Evolutionary conservation across 2,888 invertebrate species (phyloP).

Genomic region (Ormyrus rosae): DNA sequence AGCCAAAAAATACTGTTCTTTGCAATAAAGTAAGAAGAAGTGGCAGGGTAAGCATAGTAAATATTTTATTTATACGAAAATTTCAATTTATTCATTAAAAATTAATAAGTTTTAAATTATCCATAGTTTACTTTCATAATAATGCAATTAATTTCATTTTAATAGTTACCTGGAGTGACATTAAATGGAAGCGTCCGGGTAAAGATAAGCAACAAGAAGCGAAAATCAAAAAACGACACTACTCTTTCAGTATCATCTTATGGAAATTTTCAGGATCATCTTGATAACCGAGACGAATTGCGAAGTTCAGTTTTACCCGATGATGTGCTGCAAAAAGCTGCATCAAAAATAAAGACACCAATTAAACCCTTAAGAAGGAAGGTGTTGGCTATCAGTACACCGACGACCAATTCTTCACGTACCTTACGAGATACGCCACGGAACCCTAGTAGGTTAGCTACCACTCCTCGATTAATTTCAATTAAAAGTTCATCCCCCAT

Average conservation of each 20-base stretch:
- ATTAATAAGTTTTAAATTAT: neutral
- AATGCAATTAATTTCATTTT: neutral
- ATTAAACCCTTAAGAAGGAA: constrained; percentile 69
- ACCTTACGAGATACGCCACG: constrained; percentile 48
- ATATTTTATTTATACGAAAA: neutral
- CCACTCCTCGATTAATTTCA: constrained; percentile 49
- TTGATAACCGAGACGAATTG: constrained; percentile 77
- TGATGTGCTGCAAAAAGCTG: constrained; percentile 67
- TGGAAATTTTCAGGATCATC: constrained; percentile 76
- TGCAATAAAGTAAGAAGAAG: constrained; percentile 63
- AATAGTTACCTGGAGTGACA: constrained; percentile 2
- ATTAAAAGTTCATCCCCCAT: constrained; percentile 36
- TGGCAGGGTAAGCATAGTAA: constrained; percentile 58
- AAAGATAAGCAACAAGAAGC: constrained; percentile 44
- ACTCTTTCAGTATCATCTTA: constrained; percentile 63
- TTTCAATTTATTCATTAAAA: neutral
- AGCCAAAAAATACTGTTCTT: constrained; percentile 58
- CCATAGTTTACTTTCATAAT: neutral
- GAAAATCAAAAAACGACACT: constrained; percentile 53
- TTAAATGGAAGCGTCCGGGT: constrained; percentile 40
- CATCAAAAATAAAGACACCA: constrained; percentile 65
- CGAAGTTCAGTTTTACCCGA: constrained; percentile 78
- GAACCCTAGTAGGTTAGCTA: constrained; percentile 28
- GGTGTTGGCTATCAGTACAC: constrained; percentile 58
- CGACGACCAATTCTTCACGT: constrained; percentile 49